Evolutionary conservation across 2,888 invertebrate species (phyloP), one percentile per base, ranked within the genome.

Genomic region (Tanypteryx hageni): DNA sequence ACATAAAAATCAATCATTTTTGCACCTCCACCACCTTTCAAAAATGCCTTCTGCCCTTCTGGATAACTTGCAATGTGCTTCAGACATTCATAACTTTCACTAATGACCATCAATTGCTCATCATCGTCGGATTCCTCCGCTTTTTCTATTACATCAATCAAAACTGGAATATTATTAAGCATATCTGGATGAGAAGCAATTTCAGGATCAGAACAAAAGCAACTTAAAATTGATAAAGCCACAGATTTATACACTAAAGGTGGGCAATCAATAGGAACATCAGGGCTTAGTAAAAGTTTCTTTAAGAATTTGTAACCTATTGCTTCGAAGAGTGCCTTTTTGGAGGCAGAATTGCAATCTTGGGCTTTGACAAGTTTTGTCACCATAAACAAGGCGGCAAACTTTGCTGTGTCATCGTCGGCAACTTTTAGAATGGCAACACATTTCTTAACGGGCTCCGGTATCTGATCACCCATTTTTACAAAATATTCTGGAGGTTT

Each of bases 241-340:
- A 99, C 97, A 14, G 98, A 98, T 95, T 98, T 98, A 96, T 98
- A 99, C 68, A 99, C 97, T 92, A 97, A 96, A 0, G 98, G 97
- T 7, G 98, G 98, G 94, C 99, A 99, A 94, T 98, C 98, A 93
- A 97, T 97, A 89, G 98, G 98, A 44, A 98, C 96, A 94, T 97
- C 96, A 93, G 97, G 96, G 93, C 97, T 97, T 83, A 97, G 96
- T 58, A 99, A 95, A 92, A 99, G 95, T 94, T 98, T 97, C 94
- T 97, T 97, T 92, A 99, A 95, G 95, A 99, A 99, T 93, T 97
- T 97, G 94, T 98, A 97, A 44, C 99, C 99, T 94, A 99, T 98
- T 0, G 98, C 98, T 95, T 98, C 98, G 94, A 99, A 98, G 4
- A 99, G 96, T 61, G 97, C 96, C 94, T 97, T 97, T 94, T 97